phyloP scores from a whole-genome alignment of 1,140 invertebrate species.

The Heliconius melpomene region DNA sequence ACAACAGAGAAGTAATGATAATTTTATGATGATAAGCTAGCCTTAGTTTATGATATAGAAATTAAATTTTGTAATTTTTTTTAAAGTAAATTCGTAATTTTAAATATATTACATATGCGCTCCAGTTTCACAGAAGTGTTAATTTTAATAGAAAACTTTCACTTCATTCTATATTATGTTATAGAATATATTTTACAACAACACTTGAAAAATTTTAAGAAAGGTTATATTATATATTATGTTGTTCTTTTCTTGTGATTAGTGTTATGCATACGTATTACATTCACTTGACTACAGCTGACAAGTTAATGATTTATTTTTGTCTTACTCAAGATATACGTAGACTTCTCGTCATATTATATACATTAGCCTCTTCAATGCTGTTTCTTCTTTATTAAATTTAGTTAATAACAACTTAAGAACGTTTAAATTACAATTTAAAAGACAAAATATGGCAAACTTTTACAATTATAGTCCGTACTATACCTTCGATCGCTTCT shows the following conservation, averaged over 20 bases:
- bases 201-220: constrained; percentile 3
- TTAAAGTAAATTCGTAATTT: neutral
- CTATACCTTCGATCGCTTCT: constrained; percentile 59
- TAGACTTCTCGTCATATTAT: neutral
- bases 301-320: constrained; percentile 44
- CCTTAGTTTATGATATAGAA: neutral
- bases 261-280: constrained; percentile 57
- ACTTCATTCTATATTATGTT: neutral
- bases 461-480: constrained; percentile 52
- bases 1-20: neutral
- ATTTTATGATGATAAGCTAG: constrained; percentile 8
- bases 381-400: constrained; percentile 21
- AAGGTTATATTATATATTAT: constrained; percentile 22
- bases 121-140: neutral
- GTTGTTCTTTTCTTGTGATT: constrained; percentile 35
- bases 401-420: constrained; percentile 15
- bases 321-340: constrained; percentile 37
- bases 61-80: neutral
- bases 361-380: constrained; percentile 7
- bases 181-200: neutral
- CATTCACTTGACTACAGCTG: constrained; percentile 53
- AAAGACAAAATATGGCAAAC: constrained; percentile 76
- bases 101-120: neutral
- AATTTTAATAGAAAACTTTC: constrained; percentile 3
- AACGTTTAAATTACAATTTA: constrained; percentile 54